Evolutionary conservation across 2,113 vertebrate species (phyloP).

Genomic region (Sphaerodactylus townsendi): DNA sequence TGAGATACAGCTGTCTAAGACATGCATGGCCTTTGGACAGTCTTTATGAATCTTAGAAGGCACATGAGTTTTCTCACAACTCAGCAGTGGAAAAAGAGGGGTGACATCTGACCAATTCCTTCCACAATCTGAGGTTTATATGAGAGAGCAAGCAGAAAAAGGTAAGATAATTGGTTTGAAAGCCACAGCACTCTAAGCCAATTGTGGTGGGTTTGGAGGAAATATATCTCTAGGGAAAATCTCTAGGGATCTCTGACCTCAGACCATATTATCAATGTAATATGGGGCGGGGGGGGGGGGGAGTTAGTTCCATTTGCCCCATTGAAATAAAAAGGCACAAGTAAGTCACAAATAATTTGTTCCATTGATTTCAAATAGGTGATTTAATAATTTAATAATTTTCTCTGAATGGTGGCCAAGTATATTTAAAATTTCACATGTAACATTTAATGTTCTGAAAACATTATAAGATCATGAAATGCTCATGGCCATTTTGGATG

Average conservation of each 20-base stretch:
- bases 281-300: background rate
- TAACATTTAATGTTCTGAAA: background rate
- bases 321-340: background rate
- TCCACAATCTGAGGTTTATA: no score
- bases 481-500: background rate
- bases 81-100: no score
- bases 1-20: no score
- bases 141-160: background rate
- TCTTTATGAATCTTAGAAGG: no score
- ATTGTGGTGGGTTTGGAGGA: background rate
- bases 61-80: no score
- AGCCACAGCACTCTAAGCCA: background rate
- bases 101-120: background rate
- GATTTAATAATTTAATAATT: no score
- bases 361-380: background rate
- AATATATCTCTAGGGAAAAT: background rate
- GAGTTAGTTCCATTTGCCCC: background rate
- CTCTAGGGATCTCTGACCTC: background rate
- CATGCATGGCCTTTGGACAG: no score
- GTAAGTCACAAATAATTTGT: background rate
- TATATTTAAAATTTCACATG: background rate
- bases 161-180: no score
- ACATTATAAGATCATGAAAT: background rate
- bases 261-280: background rate
- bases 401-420: background rate